A percentile compares a stretch with the other conserved stretches of the same genome.
Conservation (phyloP, 1,140 invertebrate species). For the Acromyrmex echinatior region DNA sequence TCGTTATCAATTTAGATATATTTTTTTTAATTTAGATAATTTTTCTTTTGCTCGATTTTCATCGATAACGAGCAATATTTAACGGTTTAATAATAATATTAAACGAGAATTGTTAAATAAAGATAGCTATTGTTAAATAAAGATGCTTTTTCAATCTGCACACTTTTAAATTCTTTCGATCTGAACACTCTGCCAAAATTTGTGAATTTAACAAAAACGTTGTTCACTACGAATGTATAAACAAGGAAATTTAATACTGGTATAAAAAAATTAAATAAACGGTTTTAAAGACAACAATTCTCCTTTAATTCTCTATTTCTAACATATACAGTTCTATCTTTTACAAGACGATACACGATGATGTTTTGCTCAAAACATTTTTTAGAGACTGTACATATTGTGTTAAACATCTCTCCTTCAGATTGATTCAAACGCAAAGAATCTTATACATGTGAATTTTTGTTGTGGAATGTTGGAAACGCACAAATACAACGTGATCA, state of each 20-base stretch:
- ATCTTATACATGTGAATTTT: constrained; percentile 72
- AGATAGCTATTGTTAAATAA: background rate
- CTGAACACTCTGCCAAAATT: too few species aligned
- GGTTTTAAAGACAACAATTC: constrained; percentile 54
- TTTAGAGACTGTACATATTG: constrained; percentile 58
- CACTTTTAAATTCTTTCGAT: background rate
- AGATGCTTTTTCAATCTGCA: background rate
- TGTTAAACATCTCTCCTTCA: constrained; percentile 31
- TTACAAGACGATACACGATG: constrained; percentile 43
- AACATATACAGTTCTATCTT: constrained; percentile 60
- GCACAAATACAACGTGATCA: constrained; percentile 77
- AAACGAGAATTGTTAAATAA: background rate
- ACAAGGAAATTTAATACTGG: background rate
- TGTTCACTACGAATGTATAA: background rate
- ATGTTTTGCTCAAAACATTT: constrained; percentile 49
- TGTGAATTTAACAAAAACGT: background rate
- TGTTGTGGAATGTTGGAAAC: constrained; percentile 82
- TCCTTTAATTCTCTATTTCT: constrained; percentile 61
- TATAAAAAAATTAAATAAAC: constrained; percentile 29
- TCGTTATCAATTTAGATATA: background rate
- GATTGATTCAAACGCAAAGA: constrained; percentile 25
- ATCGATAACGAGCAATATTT: background rate
- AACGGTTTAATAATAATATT: background rate
- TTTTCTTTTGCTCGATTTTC: background rate
- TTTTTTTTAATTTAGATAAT: background rate